Conservation (phyloP, 1,140 invertebrate species). For the Liolophura sinensis region DNA sequence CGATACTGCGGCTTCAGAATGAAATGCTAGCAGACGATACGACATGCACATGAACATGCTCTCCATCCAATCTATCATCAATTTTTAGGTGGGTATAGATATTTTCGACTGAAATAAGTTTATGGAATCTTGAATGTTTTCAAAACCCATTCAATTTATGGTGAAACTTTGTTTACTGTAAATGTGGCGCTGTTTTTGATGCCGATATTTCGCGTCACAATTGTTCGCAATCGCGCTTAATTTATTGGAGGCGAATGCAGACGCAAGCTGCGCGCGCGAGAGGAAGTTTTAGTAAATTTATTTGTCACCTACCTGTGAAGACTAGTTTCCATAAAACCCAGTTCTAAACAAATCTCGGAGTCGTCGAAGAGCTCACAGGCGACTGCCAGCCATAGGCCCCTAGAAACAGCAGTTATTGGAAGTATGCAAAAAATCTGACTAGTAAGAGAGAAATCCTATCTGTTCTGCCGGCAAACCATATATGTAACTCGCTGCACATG, state of each 20-base stretch:
- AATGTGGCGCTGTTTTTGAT: slow-evolving; percentile 1
- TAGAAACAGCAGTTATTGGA: slow-evolving; percentile 26
- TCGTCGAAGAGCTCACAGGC: slow-evolving; percentile 14
- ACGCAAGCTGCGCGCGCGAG: slow-evolving; percentile 3
- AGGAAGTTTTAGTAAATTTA: slow-evolving; percentile 7
- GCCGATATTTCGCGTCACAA: slow-evolving; percentile 7
- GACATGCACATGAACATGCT: too few species aligned
- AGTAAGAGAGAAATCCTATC: slow-evolving; percentile 27
- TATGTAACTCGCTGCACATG: slow-evolving; percentile 20
- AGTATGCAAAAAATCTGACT: slow-evolving; percentile 28
- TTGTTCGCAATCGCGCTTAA: slow-evolving; percentile 11
- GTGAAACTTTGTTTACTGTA: not conserved
- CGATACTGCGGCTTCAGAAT: too few species aligned
- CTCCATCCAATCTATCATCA: too few species aligned
- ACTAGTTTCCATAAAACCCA: slow-evolving; percentile 27
- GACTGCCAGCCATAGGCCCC: slow-evolving; percentile 25
- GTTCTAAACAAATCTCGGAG: slow-evolving; percentile 15
- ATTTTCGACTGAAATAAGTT: too few species aligned
- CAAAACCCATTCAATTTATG: not conserved
- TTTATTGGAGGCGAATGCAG: not conserved
- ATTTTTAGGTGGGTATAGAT: too few species aligned
- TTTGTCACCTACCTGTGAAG: slow-evolving; percentile 16
- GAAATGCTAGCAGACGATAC: too few species aligned
- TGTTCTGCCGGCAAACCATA: slow-evolving; percentile 21
- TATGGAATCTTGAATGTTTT: too few species aligned